Conservation (phyloP, 1,140 invertebrate species). For the Paraescarpia echinospica region DNA sequence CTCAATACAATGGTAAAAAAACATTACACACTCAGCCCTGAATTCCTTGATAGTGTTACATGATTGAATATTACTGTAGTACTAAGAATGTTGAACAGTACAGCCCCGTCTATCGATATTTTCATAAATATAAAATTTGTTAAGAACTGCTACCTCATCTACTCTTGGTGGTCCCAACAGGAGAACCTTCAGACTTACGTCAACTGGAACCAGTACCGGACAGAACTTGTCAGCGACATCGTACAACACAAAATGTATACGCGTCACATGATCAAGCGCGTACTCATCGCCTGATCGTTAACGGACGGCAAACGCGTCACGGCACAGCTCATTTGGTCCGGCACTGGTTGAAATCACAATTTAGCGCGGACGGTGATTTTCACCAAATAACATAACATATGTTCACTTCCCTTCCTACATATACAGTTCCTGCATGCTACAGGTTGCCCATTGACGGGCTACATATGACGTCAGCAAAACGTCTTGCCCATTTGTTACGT, state of each 20-base stretch:
- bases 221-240: neutral
- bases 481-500: neutral
- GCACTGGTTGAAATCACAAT: neutral
- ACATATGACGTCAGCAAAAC: neutral
- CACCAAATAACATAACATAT: neutral
- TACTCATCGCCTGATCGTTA: neutral
- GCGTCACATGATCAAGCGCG: neutral
- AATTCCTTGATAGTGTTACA: too few relatives aligned
- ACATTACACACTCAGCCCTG: too few relatives aligned
- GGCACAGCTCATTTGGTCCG: neutral
- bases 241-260: neutral
- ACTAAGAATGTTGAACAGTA: too few relatives aligned
- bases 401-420: neutral
- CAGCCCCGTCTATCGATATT: too few relatives aligned
- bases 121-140: too few relatives aligned
- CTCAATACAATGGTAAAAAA: too few relatives aligned
- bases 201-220: constrained; percentile 42
- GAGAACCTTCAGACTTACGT: constrained; percentile 47
- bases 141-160: too few relatives aligned
- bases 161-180: neutral
- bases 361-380: too few relatives aligned
- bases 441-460: neutral
- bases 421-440: neutral
- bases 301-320: neutral
- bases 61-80: too few relatives aligned